Evolutionary conservation across 1,140 invertebrate genomes (phyloP).

Genomic region (Batillaria attramentaria): DNA sequence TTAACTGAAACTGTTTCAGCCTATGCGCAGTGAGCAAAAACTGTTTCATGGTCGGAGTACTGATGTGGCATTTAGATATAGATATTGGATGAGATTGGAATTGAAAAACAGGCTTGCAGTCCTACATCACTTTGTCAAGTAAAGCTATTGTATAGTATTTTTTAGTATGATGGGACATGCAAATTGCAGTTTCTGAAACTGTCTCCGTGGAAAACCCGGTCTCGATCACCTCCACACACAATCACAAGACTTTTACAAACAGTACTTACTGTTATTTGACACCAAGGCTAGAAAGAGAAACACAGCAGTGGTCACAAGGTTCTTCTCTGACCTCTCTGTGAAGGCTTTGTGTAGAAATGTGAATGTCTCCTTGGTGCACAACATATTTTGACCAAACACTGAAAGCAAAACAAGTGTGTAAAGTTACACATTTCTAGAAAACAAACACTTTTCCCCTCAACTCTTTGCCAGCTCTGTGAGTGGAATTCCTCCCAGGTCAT

Average conservation of each 20-base stretch:
- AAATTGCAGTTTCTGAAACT: too few species aligned
- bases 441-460: neutral
- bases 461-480: neutral
- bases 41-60: too few species aligned
- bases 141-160: too few species aligned
- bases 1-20: too few species aligned
- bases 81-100: too few species aligned
- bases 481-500: too few species aligned
- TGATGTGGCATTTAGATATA: too few species aligned
- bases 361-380: slow-evolving; percentile 23
- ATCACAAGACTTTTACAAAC: neutral
- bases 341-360: slow-evolving; percentile 15
- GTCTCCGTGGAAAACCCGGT: too few species aligned
- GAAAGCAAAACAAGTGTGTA: slow-evolving; percentile 3
- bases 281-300: slow-evolving; percentile 18
- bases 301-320: neutral
- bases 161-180: too few species aligned
- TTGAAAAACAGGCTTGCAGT: too few species aligned
- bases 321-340: neutral
- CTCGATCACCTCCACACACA: neutral
- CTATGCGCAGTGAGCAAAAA: too few species aligned
- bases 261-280: slow-evolving; percentile 29
- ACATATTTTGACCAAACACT: slow-evolving; percentile 24
- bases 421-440: neutral
- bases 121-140: too few species aligned